Conservation (phyloP, 2,888 invertebrate genomes). For the Nineta flava region DNA sequence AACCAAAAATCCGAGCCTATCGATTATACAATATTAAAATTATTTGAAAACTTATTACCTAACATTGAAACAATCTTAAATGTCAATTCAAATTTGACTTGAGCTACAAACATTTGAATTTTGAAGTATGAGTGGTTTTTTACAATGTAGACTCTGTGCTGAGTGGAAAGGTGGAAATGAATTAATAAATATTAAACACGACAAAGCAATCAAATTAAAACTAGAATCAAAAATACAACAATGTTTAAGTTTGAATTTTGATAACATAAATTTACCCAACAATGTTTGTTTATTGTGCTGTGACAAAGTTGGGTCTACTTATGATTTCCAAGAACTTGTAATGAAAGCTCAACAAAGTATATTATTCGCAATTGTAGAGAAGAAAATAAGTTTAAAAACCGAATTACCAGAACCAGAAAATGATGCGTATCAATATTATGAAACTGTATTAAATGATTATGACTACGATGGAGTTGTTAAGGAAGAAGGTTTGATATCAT, state of each 20-base stretch:
- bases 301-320: constrained; percentile 23
- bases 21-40: too few relatives aligned
- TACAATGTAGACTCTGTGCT: constrained; percentile 26
- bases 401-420: neutral
- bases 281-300: constrained; percentile 24
- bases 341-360: constrained; percentile 25
- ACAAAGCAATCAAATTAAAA: constrained; percentile 15
- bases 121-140: constrained; percentile 9
- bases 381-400: neutral
- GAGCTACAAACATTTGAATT: too few relatives aligned
- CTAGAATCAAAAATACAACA: constrained; percentile 21
- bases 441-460: neutral
- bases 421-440: neutral
- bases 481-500: neutral
- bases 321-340: constrained; percentile 24
- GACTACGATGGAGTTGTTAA: neutral
- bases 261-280: constrained; percentile 21
- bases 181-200: constrained; percentile 20
- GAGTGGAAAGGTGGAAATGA: constrained; percentile 18
- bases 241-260: constrained; percentile 25
- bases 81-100: too few relatives aligned
- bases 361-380: constrained; percentile 7
- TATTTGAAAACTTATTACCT: too few relatives aligned
- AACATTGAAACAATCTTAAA: too few relatives aligned
- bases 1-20: too few relatives aligned